A percentile compares a stretch with the other conserved stretches of the same genome.
Evolutionary conservation across 53 echinoderm and acorn worm genomes (phyloP).

Genomic region (Hippasteria phrygiana): DNA sequence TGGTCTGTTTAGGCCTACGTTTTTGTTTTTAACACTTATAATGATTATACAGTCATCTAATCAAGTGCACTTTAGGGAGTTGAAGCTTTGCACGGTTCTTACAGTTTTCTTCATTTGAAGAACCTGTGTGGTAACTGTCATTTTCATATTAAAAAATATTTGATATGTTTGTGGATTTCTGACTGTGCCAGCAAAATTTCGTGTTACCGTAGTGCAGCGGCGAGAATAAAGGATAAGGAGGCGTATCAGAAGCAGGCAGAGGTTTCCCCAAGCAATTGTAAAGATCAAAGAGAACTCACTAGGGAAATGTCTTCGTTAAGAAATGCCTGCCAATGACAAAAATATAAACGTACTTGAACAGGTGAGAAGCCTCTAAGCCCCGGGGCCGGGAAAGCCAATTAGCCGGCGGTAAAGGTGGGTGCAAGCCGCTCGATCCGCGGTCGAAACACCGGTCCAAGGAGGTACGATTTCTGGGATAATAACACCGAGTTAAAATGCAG

Average conservation of each 20-base stretch:
- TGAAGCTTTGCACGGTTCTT: too few relatives aligned
- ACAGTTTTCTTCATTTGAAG: not conserved
- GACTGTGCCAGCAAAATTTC: constrained; percentile 7
- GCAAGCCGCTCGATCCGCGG: constrained; percentile 21
- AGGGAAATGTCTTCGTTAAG: not conserved
- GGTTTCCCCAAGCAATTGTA: not conserved
- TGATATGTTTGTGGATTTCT: not conserved
- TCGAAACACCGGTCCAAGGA: constrained; percentile 5
- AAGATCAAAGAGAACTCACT: not conserved
- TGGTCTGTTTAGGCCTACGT: too few relatives aligned
- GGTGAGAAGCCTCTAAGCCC: constrained; percentile 54
- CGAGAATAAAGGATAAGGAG: constrained; percentile 16
- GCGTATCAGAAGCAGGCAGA: not conserved
- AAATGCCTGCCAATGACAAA: constrained; percentile 5
- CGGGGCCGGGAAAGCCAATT: constrained; percentile 62
- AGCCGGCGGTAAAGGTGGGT: constrained; percentile 21
- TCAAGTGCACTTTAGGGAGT: too few relatives aligned
- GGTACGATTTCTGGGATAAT: constrained; percentile 32
- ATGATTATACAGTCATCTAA: too few relatives aligned
- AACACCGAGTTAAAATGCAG: not conserved
- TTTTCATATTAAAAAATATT: not conserved
- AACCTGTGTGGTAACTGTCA: not conserved
- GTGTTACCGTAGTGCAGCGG: not conserved
- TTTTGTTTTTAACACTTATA: too few relatives aligned
- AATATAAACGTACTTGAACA: constrained; percentile 45